Evolutionary conservation across 2,888 invertebrate genomes (phyloP), one percentile per base, ranked within the genome.

Genomic region (Anorthoa munda): DNA sequence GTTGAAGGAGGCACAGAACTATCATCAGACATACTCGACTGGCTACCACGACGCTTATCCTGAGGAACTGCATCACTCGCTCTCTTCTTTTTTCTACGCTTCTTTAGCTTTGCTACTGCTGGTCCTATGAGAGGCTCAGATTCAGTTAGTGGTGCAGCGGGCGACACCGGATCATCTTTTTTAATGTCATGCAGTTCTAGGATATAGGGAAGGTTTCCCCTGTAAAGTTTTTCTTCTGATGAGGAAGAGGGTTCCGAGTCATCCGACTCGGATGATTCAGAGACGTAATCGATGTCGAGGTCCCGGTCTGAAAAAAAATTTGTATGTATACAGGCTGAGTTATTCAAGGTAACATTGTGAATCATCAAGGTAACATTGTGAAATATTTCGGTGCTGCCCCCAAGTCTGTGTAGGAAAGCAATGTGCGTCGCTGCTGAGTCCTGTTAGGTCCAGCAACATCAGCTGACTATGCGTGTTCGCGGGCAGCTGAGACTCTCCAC

Each of bases 151-250:
- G 12, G 45, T 7, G 45, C 84, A 2, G 12, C 4, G 12, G 85
- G 59, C 9, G 17, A 59, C 1, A 26, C 64, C 2, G 77, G 58
- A 23, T 86, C 85, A 71, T 92, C 92, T 78, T 90, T 93, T 48
- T 87, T 87, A 46, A 94, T 51, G 11, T 92, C 91, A 70, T 93
- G 93, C 0, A 94, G 85, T 31, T 94, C 92, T 31, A 94, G 85
- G 3, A 94, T 86, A 21, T 91, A 87, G 0, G 88, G 89, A 3
- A 86, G 60, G 15, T 85, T 85, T 13, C 66, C 48, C 59, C 89
- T 89, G 70, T 89, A 92, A 12, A 88, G 13, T 59, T 70, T 82
- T 55, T 58, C 39, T 60, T 84, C 75, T 26, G 86, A 89, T 39
- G 87, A 83, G 4, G 89, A 83, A 2, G 92, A 84, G 11, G 50